These are phyloP conservation scores for Drosophila quinaria DNA, from an alignment of 2,888 invertebrate species.

Conservation along the genomic window DNA sequence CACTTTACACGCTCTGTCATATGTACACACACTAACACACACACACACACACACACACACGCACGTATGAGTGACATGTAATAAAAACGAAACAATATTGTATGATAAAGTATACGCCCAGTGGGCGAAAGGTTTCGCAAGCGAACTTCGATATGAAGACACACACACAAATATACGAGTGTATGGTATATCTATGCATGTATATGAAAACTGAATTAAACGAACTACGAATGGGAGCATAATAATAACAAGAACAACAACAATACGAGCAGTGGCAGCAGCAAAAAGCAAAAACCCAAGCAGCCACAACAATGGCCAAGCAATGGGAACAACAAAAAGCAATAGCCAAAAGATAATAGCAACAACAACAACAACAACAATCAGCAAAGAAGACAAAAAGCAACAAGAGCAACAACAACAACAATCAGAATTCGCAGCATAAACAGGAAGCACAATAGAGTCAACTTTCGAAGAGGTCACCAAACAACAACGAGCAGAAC, in stretches of 20 bases:
- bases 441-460: constrained; percentile 80
- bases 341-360: constrained; percentile 74
- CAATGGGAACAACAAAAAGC: constrained; percentile 64
- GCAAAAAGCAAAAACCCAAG: constrained; percentile 24
- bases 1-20: constrained; percentile 74
- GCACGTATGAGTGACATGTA: constrained; percentile 79
- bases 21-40: constrained; percentile 23
- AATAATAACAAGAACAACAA: constrained; percentile 53
- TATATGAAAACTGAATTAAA: constrained; percentile 80
- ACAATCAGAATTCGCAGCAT: constrained; percentile 64
- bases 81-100: constrained; percentile 81
- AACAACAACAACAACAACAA: constrained; percentile 50
- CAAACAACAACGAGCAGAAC: constrained; percentile 33
- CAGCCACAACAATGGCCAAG: constrained; percentile 51
- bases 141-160: constrained; percentile 39
- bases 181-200: constrained; percentile 29
- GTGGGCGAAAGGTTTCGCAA: constrained; percentile 67
- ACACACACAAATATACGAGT: constrained; percentile 20
- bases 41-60: constrained; percentile 29
- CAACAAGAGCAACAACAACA: constrained; percentile 37
- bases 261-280: constrained; percentile 19
- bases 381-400: constrained; percentile 11
- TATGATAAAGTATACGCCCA: constrained; percentile 82
- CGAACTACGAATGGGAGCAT: constrained; percentile 76
- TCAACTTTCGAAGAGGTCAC: constrained; percentile 76